These are phyloP conservation scores for Dreissena polymorpha DNA, from an alignment of 1,140 invertebrate species.

Conservation along the genomic window DNA sequence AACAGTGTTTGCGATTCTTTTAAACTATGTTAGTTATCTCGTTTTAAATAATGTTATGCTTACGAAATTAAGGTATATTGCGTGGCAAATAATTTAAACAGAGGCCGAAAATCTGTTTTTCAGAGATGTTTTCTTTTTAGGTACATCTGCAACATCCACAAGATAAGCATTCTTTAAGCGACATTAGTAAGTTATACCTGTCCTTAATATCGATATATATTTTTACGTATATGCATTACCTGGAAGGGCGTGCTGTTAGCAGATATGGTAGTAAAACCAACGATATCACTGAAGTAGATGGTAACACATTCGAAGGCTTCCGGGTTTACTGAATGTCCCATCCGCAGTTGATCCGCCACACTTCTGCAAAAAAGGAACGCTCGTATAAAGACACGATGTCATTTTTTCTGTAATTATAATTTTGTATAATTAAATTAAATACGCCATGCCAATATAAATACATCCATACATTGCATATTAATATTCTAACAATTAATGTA, in stretches of 20 bases:
- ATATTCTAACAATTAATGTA: too few relatives aligned
- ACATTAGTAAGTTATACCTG: too few relatives aligned
- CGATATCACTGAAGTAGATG: slow-evolving; percentile 90
- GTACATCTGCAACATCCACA: not conserved
- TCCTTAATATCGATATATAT: not conserved
- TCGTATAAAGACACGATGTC: too few relatives aligned
- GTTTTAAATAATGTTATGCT: too few relatives aligned
- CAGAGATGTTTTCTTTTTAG: not conserved
- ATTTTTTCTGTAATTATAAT: too few relatives aligned
- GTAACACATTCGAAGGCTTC: slow-evolving; percentile 70
- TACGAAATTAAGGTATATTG: not conserved
- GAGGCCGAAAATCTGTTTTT: not conserved
- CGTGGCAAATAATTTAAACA: not conserved
- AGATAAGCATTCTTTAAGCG: not conserved
- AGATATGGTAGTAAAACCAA: slow-evolving; percentile 89
- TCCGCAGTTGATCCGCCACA: slow-evolving; percentile 72
- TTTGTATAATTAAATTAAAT: too few relatives aligned
- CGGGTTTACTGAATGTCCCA: slow-evolving; percentile 66
- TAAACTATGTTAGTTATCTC: too few relatives aligned
- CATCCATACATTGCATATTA: too few relatives aligned
- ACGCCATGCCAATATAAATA: too few relatives aligned
- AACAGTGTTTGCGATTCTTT: too few relatives aligned
- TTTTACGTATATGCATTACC: slow-evolving; percentile 83
- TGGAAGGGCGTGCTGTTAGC: slow-evolving; percentile 91
- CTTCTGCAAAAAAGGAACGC: slow-evolving; percentile 81